These are phyloP conservation scores for Sipha flava DNA, from an alignment of 1,140 invertebrate species.

Conservation along the genomic window DNA sequence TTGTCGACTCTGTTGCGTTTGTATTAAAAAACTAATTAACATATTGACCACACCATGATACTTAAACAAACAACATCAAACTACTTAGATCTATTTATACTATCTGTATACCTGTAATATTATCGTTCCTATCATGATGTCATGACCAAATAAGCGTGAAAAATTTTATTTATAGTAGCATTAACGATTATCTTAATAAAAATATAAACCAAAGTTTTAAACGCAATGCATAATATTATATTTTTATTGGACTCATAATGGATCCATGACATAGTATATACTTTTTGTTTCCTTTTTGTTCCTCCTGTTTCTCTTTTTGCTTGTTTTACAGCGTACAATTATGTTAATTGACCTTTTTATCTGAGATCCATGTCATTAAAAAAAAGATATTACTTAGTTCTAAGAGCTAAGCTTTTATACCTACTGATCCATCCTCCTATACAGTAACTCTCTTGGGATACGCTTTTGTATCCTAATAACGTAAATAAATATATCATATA, in stretches of 20 bases:
- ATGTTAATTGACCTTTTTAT: constrained; percentile 19
- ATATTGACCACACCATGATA: too few relatives aligned
- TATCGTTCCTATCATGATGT: neutral
- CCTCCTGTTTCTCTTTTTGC: neutral
- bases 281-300: neutral
- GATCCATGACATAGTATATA: neutral
- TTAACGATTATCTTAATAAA: neutral
- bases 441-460: neutral
- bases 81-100: neutral
- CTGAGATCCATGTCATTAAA: neutral
- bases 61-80: neutral
- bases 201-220: neutral
- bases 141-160: neutral
- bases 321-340: neutral
- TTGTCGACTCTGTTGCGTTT: too few relatives aligned
- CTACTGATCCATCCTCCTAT: neutral
- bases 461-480: constrained; percentile 13
- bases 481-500: neutral
- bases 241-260: neutral
- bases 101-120: neutral
- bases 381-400: neutral
- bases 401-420: neutral
- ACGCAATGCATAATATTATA: neutral
- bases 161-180: neutral
- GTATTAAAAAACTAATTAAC: too few relatives aligned